Evolutionary conservation across 1,140 invertebrate species (phyloP).

Genomic region (Pantala flavescens): DNA sequence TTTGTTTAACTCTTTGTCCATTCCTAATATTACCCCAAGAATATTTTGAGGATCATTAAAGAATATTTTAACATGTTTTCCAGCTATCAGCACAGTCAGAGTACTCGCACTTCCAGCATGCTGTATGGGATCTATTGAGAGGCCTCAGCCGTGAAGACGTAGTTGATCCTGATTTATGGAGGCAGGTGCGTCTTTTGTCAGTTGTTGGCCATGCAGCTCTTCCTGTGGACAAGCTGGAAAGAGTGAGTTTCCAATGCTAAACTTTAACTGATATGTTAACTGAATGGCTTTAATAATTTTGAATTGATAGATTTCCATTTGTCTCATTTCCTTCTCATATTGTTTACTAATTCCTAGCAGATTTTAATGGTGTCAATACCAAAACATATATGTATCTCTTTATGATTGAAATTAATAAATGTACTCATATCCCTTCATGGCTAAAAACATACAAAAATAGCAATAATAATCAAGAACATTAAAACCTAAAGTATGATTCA

Average conservation of each 20-base stretch:
- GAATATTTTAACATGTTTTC: too few relatives aligned
- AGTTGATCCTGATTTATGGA: slow-evolving; percentile 53
- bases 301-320: background rate
- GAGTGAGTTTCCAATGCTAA: slow-evolving; percentile 45
- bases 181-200: slow-evolving; percentile 66
- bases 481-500: too few relatives aligned
- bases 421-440: too few relatives aligned
- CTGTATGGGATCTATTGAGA: slow-evolving; percentile 58
- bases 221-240: slow-evolving; percentile 67
- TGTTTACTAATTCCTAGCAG: background rate
- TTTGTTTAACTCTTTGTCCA: too few relatives aligned
- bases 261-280: background rate
- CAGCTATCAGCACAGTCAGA: slow-evolving; percentile 63
- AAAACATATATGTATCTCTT: too few relatives aligned
- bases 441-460: too few relatives aligned
- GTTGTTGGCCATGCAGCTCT: slow-evolving; percentile 75
- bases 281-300: background rate
- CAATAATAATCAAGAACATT: too few relatives aligned
- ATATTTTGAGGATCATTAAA: too few relatives aligned
- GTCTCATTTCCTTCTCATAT: background rate
- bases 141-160: slow-evolving; percentile 52
- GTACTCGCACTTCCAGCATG: slow-evolving; percentile 69
- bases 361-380: background rate
- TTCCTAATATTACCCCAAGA: too few relatives aligned
- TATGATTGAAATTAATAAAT: too few relatives aligned